These are phyloP conservation scores for Indicator maculatus DNA, from an alignment of 2,113 vertebrate genomes.

Conservation along the genomic window DNA sequence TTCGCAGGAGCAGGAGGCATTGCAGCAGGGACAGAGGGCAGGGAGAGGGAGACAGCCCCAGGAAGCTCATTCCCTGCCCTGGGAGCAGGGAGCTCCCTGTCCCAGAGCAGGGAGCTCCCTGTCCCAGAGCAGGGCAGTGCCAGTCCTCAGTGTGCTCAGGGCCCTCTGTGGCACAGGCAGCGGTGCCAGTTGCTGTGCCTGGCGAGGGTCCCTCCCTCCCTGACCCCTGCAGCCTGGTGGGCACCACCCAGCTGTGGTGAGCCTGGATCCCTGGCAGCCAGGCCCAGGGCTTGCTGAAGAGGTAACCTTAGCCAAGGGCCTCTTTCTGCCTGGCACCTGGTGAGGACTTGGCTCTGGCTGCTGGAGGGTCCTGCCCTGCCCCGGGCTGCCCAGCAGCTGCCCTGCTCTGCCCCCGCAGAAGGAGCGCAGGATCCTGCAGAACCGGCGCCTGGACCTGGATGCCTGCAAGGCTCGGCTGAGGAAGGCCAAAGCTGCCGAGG, in stretches of 20 bases:
- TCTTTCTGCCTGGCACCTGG: neutral
- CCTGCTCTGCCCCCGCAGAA: slow-evolving; percentile 75
- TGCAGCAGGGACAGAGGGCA: too few species aligned
- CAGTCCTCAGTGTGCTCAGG: neutral
- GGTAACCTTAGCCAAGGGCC: neutral
- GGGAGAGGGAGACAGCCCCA: neutral
- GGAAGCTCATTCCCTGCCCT: neutral
- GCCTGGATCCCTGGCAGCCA: neutral
- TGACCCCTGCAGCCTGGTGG: neutral
- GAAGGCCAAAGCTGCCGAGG: slow-evolving; percentile 93
- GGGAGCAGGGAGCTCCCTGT: neutral
- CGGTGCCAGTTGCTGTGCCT: neutral
- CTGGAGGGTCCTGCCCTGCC: neutral
- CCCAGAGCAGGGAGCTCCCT: neutral
- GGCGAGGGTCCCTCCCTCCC: neutral
- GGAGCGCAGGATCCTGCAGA: slow-evolving; percentile 90
- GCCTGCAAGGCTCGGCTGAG: slow-evolving; percentile 94
- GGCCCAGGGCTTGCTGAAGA: neutral
- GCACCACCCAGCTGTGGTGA: neutral
- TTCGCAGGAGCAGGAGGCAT: too few species aligned
- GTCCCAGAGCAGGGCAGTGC: neutral
- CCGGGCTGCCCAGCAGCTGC: neutral
- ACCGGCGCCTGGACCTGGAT: slow-evolving; percentile 92
- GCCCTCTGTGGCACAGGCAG: neutral
- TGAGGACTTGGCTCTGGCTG: neutral